Base-by-base conservation (phyloP, 2,888 invertebrate genomes). In the Eulithis testata region DNA sequence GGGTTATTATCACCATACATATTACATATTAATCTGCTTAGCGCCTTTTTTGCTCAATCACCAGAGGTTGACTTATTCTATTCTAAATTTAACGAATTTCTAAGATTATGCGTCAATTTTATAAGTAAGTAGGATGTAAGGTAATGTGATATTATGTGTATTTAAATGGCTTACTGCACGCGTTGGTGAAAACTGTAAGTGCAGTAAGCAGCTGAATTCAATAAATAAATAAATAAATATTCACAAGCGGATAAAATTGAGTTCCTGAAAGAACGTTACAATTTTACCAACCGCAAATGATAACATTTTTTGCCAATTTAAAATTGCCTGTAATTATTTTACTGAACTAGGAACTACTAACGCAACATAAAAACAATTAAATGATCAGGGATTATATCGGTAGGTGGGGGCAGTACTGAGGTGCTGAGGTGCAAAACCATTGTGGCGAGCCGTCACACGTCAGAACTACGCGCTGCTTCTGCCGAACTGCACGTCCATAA, bases 331-430 rank as follows among this genome's bases (percentile, higher is more conserved):
- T 75, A 71, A 69, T 71, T 60, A 44, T 53, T 61, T 49, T 51
- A 52, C 56, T 68, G 65, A 66, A 74, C 69, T 75, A 81, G 84
- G 83, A 85, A 82, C 77, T 79, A 49, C 37, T 68, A 75, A 70
- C 71, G 75, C 77, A 85, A 76, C 84, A 81, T 83, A 77, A 55
- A 83, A 66, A 84, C 76, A 70, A 82, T 77, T 79, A 82, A 85
- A 84, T 86, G 83, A 81, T 77, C 80, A 84, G 82, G 84, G 84
- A 82, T 82, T 82, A 84, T 82, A 83, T 68, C 65, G 77, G 21
- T 54, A 63, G 76, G 65, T 79, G 86, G 84, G 89, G 86, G 87
- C 87, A 88, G 84, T 76, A 75, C 71, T 69, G 74, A 67, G 74
- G 61, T 76, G 75, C 71, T 69, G 74, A 67, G 74, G 61, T 69